Evolutionary conservation across 2,797 vertebrate species (phyloP).

Genomic region (Odontamblyopus lacepedii): DNA sequence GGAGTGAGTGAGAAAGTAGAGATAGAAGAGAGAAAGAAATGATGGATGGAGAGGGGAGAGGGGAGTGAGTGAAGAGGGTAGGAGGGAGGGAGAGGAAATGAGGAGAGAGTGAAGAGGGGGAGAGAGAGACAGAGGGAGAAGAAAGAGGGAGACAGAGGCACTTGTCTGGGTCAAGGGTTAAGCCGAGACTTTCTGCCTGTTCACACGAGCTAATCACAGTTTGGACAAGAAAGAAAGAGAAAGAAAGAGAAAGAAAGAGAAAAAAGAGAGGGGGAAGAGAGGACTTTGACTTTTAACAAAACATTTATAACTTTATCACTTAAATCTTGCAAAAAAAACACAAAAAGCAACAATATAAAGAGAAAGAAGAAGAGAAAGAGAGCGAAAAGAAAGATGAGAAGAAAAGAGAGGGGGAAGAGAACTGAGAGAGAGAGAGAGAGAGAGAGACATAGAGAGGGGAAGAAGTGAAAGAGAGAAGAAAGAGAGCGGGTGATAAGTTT

Average conservation of each 20-base stretch:
- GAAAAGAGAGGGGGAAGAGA: too few relatives aligned
- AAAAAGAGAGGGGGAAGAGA: constrained; percentile 53
- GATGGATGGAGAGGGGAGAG: background rate
- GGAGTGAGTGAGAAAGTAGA: too few relatives aligned
- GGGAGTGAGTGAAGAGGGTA: background rate
- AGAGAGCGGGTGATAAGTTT: too few relatives aligned
- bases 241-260: constrained; percentile 2
- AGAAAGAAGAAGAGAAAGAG: background rate
- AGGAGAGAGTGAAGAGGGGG: too few relatives aligned
- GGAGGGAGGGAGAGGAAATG: background rate
- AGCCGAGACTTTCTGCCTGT: constrained; percentile 66
- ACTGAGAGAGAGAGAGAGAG: background rate
- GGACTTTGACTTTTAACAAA: background rate
- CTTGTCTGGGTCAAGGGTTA: constrained; percentile 62
- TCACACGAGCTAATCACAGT: constrained; percentile 77
- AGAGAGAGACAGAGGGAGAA: too few relatives aligned
- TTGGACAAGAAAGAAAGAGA: constrained; percentile 50
- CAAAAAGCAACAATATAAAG: too few relatives aligned
- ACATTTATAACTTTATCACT: too few relatives aligned
- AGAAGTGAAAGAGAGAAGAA: too few relatives aligned
- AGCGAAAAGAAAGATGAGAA: constrained; percentile 1
- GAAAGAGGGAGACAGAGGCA: background rate
- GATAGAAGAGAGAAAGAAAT: background rate
- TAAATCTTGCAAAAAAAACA: too few relatives aligned
- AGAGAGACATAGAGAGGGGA: too few relatives aligned